These are phyloP conservation scores for Helogale parvula DNA, from an alignment of 2,113 vertebrate species.

Conservation along the genomic window DNA sequence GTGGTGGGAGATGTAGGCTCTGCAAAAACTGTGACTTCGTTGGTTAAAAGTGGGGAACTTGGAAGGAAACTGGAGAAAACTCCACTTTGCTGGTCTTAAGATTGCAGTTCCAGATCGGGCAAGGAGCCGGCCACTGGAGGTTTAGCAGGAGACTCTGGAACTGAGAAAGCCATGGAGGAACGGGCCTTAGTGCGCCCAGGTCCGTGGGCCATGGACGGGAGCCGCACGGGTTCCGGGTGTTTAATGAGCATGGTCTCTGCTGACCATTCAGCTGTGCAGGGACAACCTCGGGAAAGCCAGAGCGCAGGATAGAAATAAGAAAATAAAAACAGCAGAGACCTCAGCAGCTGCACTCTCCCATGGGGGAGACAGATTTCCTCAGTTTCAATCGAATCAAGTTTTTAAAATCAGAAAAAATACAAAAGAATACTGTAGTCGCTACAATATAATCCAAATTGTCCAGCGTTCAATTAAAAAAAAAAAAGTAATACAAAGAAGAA, in stretches of 20 bases:
- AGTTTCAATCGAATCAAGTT: not conserved
- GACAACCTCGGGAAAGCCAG: not conserved
- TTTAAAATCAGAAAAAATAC: not conserved
- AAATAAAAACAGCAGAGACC: not conserved
- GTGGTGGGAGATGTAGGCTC: not conserved
- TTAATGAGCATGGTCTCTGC: not conserved
- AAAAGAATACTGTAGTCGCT: not conserved
- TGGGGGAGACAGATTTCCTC: not conserved
- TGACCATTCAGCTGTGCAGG: accelerated
- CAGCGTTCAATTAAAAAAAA: not conserved
- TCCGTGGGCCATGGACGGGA: accelerated
- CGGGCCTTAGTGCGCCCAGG: not conserved
- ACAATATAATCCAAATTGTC: not conserved
- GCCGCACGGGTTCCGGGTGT: accelerated
- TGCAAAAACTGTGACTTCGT: not conserved
- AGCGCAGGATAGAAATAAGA: not conserved
- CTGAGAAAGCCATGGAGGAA: not conserved
- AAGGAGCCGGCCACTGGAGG: not conserved
- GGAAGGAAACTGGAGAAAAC: not conserved
- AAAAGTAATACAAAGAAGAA: not conserved
- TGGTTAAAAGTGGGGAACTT: not conserved
- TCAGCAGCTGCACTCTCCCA: not conserved
- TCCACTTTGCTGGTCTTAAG: not conserved
- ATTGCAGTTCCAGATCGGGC: not conserved
- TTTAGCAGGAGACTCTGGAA: not conserved